Percentiles rank a stretch among this genome's conserved stretches.
These are phyloP conservation scores for Melipona bicolor DNA, from an alignment of 2,888 invertebrate genomes.

Conservation along the genomic window DNA sequence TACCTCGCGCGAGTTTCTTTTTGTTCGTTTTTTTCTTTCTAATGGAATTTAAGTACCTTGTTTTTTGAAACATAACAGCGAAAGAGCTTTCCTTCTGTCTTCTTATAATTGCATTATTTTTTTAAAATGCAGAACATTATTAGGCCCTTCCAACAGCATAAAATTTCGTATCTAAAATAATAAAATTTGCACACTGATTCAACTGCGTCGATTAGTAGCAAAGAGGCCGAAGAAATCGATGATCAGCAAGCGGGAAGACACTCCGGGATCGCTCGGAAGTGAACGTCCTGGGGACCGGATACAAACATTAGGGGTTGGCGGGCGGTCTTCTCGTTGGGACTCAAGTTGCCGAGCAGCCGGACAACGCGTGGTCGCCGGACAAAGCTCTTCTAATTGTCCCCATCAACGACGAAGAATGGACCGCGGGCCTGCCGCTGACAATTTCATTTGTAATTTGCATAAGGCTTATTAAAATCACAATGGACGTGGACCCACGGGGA, in stretches of 20 bases:
- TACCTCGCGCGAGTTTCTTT: too few species aligned
- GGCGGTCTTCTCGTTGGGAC: constrained; percentile 78
- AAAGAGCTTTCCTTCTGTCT: too few species aligned
- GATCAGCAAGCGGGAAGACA: constrained; percentile 48
- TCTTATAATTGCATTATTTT: too few species aligned
- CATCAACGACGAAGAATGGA: constrained; percentile 79
- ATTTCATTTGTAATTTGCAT: constrained; percentile 82
- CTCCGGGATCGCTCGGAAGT: constrained; percentile 67
- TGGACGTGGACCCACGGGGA: constrained; percentile 64
- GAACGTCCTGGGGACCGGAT: constrained; percentile 78
- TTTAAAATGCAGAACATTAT: too few species aligned
- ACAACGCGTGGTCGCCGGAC: constrained; percentile 78
- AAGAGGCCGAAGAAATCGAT: constrained; percentile 48
- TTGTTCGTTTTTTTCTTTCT: too few species aligned
- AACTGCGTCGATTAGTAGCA: constrained; percentile 8
- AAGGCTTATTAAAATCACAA: constrained; percentile 79
- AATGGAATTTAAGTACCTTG: background rate
- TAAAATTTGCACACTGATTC: background rate
- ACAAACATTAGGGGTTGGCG: constrained; percentile 80
- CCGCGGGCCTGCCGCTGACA: constrained; percentile 78
- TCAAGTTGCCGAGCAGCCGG: constrained; percentile 77
- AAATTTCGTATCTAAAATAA: too few species aligned
- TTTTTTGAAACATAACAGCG: too few species aligned
- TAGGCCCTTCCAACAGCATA: too few species aligned
- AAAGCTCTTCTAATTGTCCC: constrained; percentile 82